phyloP scores from a whole-genome alignment of 2,888 invertebrate species.

The Dolomedes plantarius region DNA sequence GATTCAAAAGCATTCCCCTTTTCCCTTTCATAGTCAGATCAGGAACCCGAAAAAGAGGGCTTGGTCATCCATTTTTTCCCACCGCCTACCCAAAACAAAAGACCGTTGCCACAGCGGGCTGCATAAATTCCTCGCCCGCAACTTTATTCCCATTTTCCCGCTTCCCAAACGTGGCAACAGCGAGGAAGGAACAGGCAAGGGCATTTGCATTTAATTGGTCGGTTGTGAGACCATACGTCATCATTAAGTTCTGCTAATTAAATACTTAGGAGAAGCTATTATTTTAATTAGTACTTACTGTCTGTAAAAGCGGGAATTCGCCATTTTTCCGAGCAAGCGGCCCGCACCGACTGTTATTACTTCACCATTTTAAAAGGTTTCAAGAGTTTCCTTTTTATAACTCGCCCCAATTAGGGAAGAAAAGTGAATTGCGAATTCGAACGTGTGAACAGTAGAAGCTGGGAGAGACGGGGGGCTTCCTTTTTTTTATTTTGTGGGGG shows the following conservation, averaged over 20 bases:
- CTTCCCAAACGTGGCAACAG: not conserved
- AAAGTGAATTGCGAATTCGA: slow-evolving; percentile 21
- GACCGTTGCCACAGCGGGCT: not conserved
- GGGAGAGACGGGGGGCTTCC: slow-evolving; percentile 14
- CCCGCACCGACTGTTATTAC: slow-evolving; percentile 38
- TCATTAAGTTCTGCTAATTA: slow-evolving; percentile 68
- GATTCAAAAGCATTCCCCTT: not conserved
- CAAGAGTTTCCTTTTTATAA: not conserved
- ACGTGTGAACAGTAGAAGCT: slow-evolving; percentile 19
- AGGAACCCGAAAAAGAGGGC: not conserved
- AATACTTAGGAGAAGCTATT: slow-evolving; percentile 67
- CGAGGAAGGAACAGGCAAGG: slow-evolving; percentile 7
- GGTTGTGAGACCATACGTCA: slow-evolving; percentile 57
- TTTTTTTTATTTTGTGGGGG: not conserved
- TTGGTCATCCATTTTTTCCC: slow-evolving; percentile 1
- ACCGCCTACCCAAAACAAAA: slow-evolving; percentile 3
- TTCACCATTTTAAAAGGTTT: slow-evolving; percentile 29
- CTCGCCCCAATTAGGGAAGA: slow-evolving; percentile 20
- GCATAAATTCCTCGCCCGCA: not conserved
- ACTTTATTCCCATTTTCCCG: not conserved
- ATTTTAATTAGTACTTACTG: slow-evolving; percentile 63
- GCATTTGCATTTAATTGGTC: slow-evolving; percentile 69
- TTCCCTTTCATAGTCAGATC: not conserved
- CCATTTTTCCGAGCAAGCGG: slow-evolving; percentile 34
- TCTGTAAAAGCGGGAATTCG: slow-evolving; percentile 31